These are phyloP conservation scores for Erannis defoliaria DNA, from an alignment of 2,888 invertebrate genomes.

Conservation along the genomic window DNA sequence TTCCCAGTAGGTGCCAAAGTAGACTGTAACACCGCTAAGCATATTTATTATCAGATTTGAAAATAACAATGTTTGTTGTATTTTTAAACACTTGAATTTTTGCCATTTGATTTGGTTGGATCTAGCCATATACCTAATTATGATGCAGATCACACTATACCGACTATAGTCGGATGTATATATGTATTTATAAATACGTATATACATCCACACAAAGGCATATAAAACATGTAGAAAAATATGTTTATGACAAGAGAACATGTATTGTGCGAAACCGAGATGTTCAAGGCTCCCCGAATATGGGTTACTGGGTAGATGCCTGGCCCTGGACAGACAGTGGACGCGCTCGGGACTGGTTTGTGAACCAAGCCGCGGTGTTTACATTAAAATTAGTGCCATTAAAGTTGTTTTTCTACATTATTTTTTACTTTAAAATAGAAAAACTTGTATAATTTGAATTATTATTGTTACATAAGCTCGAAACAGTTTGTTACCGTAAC, in stretches of 20 bases:
- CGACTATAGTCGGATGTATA: no score
- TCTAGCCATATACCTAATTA: no score
- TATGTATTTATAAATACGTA: conserved; percentile 5
- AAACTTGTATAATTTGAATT: neutral
- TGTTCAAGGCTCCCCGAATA: conserved; percentile 29
- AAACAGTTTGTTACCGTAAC: no score
- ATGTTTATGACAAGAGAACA: conserved; percentile 21
- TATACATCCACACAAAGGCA: neutral
- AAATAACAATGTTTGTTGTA: no score
- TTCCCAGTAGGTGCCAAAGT: no score
- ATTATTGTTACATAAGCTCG: no score
- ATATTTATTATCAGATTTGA: no score
- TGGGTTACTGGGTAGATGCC: conserved; percentile 31
- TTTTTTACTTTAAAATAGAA: conserved; percentile 12
- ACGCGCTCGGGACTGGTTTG: conserved; percentile 17
- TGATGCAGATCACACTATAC: conserved; percentile 8
- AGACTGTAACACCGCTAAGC: no score
- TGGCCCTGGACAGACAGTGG: neutral
- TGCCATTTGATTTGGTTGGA: no score
- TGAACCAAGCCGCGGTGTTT: neutral
- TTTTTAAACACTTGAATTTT: no score
- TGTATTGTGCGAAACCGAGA: conserved; percentile 26
- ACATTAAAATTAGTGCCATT: conserved; percentile 1
- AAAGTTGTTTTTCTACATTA: conserved; percentile 21
- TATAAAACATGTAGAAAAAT: conserved; percentile 17